Conservation (phyloP, 2,797 vertebrate species). For the Alosa sapidissima region DNA sequence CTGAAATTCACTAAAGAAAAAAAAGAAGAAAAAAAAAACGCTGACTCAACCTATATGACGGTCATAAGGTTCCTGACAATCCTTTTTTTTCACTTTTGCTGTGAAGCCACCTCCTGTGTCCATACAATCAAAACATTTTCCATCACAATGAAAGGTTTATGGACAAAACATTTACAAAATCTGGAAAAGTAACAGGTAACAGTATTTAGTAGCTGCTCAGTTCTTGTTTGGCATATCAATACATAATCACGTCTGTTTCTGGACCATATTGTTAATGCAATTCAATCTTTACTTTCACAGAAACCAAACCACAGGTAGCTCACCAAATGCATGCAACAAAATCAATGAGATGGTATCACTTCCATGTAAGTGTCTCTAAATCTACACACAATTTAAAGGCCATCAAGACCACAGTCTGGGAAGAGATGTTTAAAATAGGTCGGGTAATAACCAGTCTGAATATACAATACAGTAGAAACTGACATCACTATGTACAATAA, state of each 20-base stretch:
- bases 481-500: conserved; percentile 8
- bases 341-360: neutral
- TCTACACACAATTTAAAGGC: neutral
- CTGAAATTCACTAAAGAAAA: no score
- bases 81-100: neutral
- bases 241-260: no score
- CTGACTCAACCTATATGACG: no score
- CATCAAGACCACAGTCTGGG: neutral
- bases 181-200: no score
- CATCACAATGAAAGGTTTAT: neutral
- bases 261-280: neutral
- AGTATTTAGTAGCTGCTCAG: no score
- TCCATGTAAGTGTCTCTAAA: neutral
- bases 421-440: neutral
- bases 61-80: neutral
- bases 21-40: no score
- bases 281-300: neutral
- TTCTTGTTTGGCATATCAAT: no score
- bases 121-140: neutral
- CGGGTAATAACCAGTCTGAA: neutral
- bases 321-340: neutral
- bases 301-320: neutral
- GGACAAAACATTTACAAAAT: neutral
- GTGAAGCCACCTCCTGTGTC: neutral
- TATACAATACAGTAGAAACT: neutral